Evolutionary conservation across 2,797 vertebrate species (phyloP), one percentile per base, ranked within the genome.

Genomic region (Otus scops): DNA sequence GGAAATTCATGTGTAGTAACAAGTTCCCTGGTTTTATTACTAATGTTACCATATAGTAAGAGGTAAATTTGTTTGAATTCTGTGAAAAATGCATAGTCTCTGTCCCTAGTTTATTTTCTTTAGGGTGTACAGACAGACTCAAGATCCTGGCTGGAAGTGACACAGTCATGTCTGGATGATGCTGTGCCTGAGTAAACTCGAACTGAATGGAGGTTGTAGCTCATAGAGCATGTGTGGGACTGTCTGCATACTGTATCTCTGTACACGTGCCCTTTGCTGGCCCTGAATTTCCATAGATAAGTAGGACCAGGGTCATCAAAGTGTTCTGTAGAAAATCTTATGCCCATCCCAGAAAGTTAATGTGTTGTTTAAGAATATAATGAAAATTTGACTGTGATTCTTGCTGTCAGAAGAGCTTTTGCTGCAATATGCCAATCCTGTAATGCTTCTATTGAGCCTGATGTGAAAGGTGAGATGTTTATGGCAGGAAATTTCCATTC

Each of bases 191-290:
- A 68, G 24, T n/a, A 53, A 73, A 64, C 28, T 12, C 5, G 34
- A 53, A 9, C 9, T 22, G 4, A 67, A 30, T 3, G 26, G 10
- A 93, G 16, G 13, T 43, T 39, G 36, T 27, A 8, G 41, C 61
- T 74, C 11, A 45, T 16, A 48, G 32, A 60, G 13, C 18, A 18
- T 13, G 16, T 10, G 2, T 18, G 43, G 34, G 11, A 9, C n/a
- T 57, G 18, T 76, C 59, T 74, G n/a, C 15, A 11, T 23, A 8
- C 4, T 0, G 0, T 15, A 4, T n/a, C 38, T 61, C 47, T 39
- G 63, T 20, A n/a, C 7, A 7, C 2, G 22, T 53, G 43, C 18
- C 18, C 61, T 92, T 60, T 41, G 21, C 41, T 71, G n/a, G 18
- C 23, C 47, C 53, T 56, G 39, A 81, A 75, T 70, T 86, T 80